Evolutionary conservation across 2,113 vertebrate species (phyloP), one percentile per base, ranked within the genome.

Genomic region (Lucifuga dentata): DNA sequence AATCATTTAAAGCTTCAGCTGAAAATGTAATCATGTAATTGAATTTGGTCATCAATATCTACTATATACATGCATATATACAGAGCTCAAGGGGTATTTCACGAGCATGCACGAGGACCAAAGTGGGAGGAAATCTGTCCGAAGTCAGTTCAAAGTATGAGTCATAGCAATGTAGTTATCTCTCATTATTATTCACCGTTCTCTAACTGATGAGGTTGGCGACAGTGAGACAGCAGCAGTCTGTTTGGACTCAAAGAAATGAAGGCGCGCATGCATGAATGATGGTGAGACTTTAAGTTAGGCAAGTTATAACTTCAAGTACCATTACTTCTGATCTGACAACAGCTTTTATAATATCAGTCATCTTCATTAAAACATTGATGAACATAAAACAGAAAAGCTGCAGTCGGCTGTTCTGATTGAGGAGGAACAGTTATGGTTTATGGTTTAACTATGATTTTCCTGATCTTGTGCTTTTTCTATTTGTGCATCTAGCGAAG

Each of bases 1-100:
- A 89, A 90, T 90, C 86, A 82, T 85, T 86, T 86, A 88, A 81
- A 85, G 85, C 84, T 80, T 75, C 5, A 59, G 81, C 81, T 82
- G 87, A 89, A 88, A 89, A 89, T 84, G 83, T 86, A 89, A 92
- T 92, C 87, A 89, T 91, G 85, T 91, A 92, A 92, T 93, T 92
- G 87, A 90, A 88, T 92, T 80, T 68, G 86, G 87, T 87, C 91
- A 91, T 93, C 88, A 92, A 90, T 90, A 91, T 84, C 71, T 76
- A 62, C 64, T 64, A 68, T 80, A 80, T 73, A 79, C 58, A 55
- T 45, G 52, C 70, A 58, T 58, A 13, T 77, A 77, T 80, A 73
- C 10, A 6, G 39, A 52, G 48, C 33, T 23, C 44, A 23, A 1
- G 1, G 65, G 72, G 67, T 38, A 70, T 85, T 88, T 91, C 81